Evolutionary conservation across 2,113 vertebrate genomes (phyloP), one percentile per base, ranked within the genome.

Genomic region (Pluvialis apricaria): DNA sequence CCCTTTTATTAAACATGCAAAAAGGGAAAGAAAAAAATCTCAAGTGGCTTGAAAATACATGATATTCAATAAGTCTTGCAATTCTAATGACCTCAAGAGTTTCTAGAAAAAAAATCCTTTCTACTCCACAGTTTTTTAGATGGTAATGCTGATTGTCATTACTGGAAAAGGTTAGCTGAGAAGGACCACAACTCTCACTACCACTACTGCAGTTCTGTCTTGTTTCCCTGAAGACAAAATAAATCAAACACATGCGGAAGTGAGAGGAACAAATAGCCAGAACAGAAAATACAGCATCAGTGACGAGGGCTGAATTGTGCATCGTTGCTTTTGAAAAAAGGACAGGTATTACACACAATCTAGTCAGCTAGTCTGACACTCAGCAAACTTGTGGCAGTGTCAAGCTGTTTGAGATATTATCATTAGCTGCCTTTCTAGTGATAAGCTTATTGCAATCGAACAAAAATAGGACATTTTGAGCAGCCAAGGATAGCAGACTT

Each of bases 361-460:
- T 34, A 40, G 38, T 88, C 71, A 66, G 42, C 51, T 77, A 73
- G 71, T 73, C 64, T 90, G 88, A 81, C 64, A 62, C 61, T 79
- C 58, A 20, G 68, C 54, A 77, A 81, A 90, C 44, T 73, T 77
- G 69, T 83, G 55, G 22, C 64, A 55, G 38, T 66, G 71, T 91
- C 80, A 84, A 51, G 68, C 68, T 83, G 31, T 65, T 61, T 16
- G 38, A 88, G 72, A 86, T 88, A 70, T 15, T 88, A 88, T 90
- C 76, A 93, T 92, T 93, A 90, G 58, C 86, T 92, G 82, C 64
- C 80, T 93, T 92, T 94, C 79, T 70, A 77, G 51, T 54, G 64
- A 77, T 92, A 92, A 91, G 60, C 71, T 90, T 83, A 77, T 77
- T 95, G 68, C 42, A 91, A 7, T 45, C 0, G 1, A 94, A 86